These are phyloP conservation scores for Zaprionus lachaisei DNA, from an alignment of 1,140 invertebrate genomes.

Conservation along the genomic window DNA sequence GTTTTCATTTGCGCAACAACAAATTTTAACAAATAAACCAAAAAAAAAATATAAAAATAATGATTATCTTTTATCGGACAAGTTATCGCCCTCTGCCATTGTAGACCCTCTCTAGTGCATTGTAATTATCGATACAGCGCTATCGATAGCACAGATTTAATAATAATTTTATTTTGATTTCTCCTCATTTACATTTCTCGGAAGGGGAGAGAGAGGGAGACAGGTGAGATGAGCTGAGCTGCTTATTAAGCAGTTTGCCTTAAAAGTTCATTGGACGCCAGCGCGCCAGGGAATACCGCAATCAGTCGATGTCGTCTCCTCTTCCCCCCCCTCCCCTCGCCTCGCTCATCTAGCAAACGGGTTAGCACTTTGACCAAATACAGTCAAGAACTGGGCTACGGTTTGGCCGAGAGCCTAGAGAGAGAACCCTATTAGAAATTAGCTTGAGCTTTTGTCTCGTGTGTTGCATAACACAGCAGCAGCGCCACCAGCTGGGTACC, in stretches of 20 bases:
- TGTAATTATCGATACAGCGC: conserved; percentile 1
- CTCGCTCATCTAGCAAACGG: neutral
- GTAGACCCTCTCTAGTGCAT: neutral
- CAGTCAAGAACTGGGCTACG: conserved; percentile 58
- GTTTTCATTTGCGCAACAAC: conserved; percentile 26
- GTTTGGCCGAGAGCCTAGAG: conserved; percentile 14
- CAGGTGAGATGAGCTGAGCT: conserved; percentile 13
- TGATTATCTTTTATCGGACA: neutral
- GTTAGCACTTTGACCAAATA: conserved; percentile 44
- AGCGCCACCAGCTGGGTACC: neutral
- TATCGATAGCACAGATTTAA: neutral
- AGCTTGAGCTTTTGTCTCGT: conserved; percentile 42
- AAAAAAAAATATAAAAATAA: neutral
- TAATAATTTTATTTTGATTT: neutral
- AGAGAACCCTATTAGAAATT: conserved; percentile 58
- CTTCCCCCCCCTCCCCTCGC: neutral
- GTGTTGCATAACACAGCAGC: conserved; percentile 63
- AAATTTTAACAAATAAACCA: conserved; percentile 34
- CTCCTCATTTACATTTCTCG: neutral
- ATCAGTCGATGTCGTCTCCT: conserved; percentile 10
- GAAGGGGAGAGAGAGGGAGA: neutral
- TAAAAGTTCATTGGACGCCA: conserved; percentile 38
- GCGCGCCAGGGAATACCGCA: conserved; percentile 18
- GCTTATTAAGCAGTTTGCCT: conserved; percentile 12
- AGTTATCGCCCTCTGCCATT: neutral